These are phyloP conservation scores for Pogonomyrmex barbatus DNA, from an alignment of 1,140 invertebrate species.

Conservation along the genomic window DNA sequence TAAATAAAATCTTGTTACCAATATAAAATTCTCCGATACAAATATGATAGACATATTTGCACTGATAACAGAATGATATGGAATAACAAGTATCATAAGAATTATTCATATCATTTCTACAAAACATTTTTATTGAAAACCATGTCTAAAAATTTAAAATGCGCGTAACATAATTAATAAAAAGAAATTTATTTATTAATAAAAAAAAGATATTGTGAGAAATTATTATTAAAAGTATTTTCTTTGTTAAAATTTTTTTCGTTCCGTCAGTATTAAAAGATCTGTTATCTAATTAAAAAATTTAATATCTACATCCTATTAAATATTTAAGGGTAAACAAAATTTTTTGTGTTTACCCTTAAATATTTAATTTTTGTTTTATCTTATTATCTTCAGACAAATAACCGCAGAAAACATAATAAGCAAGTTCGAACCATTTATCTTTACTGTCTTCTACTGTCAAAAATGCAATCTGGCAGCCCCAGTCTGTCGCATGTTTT, in stretches of 20 bases:
- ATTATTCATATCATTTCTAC: neutral
- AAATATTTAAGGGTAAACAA: neutral
- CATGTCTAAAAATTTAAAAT: neutral
- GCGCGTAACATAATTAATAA: neutral
- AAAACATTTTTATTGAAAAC: constrained; percentile 6
- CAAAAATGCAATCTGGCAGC: neutral
- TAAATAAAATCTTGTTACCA: neutral
- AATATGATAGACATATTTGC: neutral
- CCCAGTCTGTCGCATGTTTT: neutral
- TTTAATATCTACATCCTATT: neutral
- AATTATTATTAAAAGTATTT: neutral
- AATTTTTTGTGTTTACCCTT: too few species aligned
- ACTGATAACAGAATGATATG: neutral
- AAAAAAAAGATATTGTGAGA: neutral
- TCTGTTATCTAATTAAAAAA: neutral
- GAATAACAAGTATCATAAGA: neutral
- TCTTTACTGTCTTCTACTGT: neutral
- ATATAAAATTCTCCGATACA: neutral
- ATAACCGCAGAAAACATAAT: neutral
- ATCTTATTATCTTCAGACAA: neutral
- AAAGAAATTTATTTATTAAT: neutral
- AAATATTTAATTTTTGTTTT: too few species aligned
- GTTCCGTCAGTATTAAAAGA: neutral
- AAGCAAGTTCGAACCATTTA: neutral
- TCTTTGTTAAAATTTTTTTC: neutral